A percentile compares a stretch with the other conserved stretches of the same genome.
Conservation (phyloP, 2,113 vertebrate genomes). For the Otis tarda region DNA sequence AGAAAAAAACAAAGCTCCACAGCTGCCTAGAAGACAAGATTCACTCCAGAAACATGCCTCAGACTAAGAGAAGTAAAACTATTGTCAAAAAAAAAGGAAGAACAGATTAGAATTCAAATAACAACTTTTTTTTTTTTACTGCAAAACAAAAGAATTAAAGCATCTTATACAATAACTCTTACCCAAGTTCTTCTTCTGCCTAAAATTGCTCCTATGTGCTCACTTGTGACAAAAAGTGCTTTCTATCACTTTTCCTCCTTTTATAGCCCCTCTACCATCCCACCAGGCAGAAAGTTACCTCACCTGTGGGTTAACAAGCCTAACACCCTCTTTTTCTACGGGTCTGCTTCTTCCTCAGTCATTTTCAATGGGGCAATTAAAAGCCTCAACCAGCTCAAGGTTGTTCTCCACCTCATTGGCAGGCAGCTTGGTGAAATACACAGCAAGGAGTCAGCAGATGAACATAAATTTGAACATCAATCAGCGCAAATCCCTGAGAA, state of each 20-base stretch:
- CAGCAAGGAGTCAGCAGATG: background rate
- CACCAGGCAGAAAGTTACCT: background rate
- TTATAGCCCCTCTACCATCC: background rate
- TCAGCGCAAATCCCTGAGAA: background rate
- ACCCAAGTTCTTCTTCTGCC: background rate
- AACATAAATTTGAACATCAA: background rate
- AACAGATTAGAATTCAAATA: background rate
- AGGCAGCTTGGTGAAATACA: background rate
- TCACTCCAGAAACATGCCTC: background rate
- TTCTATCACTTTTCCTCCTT: background rate
- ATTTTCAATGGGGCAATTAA: conserved; percentile 3
- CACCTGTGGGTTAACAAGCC: background rate
- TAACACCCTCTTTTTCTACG: background rate
- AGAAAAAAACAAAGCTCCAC: background rate
- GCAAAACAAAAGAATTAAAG: background rate
- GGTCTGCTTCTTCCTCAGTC: background rate
- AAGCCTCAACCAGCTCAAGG: background rate
- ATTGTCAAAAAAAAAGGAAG: background rate
- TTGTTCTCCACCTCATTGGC: background rate
- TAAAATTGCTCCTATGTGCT: background rate
- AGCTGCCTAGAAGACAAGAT: background rate
- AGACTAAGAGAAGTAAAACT: background rate
- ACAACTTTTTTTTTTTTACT: background rate
- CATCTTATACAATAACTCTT: background rate
- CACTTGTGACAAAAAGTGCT: rapidly evolving